Conservation (phyloP, 2,113 vertebrate species). For the Coreoperca whiteheadi region DNA sequence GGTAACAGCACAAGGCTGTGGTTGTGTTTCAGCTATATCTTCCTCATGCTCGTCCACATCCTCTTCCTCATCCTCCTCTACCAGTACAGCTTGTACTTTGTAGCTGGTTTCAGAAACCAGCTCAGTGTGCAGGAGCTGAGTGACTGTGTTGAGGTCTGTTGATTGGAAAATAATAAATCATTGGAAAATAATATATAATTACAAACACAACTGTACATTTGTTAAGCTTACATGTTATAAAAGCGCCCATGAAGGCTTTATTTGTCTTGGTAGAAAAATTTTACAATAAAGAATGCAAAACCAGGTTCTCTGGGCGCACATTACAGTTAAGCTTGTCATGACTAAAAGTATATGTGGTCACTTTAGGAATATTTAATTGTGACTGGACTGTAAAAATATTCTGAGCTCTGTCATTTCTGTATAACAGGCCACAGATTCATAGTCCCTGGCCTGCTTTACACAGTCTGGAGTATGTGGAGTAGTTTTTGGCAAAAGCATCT, state of each 20-base stretch:
- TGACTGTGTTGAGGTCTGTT: conserved; percentile 60
- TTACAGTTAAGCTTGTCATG: conserved; percentile 19
- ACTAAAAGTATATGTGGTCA: conserved; percentile 10
- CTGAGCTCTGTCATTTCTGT: conserved; percentile 36
- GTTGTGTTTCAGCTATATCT: conserved; percentile 31
- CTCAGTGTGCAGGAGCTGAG: conserved; percentile 54
- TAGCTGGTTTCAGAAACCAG: conserved; percentile 66
- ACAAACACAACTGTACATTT: conserved; percentile 18
- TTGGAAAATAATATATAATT: conserved; percentile 1
- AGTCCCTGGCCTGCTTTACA: conserved; percentile 36
- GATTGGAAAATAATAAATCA: conserved; percentile 16
- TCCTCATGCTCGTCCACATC: conserved; percentile 50
- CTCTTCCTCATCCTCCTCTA: conserved; percentile 80
- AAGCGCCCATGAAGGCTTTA: neutral
- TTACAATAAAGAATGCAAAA: neutral
- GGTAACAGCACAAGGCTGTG: conserved; percentile 5
- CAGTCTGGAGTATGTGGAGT: conserved; percentile 20
- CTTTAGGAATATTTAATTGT: conserved; percentile 48
- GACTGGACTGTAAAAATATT: conserved; percentile 47
- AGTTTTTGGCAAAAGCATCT: conserved; percentile 40
- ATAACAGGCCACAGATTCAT: conserved; percentile 47
- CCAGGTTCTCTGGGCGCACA: conserved; percentile 1
- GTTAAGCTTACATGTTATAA: neutral
- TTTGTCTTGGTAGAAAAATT: neutral
- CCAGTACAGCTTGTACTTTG: conserved; percentile 74